phyloP scores from a whole-genome alignment of 2,888 invertebrate species.

The Cerceris rybyensis region DNA sequence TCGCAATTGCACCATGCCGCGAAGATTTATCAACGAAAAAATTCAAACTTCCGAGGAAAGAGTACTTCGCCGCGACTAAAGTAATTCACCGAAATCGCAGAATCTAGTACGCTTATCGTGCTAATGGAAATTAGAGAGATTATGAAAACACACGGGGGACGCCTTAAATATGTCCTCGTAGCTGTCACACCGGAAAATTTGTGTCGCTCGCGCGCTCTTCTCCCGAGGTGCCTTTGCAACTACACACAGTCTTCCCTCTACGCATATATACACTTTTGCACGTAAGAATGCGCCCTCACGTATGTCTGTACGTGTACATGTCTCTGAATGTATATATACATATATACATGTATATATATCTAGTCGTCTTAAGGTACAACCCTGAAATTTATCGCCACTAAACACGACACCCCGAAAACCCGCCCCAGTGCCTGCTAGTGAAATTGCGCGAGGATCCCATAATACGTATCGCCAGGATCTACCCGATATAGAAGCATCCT shows the following conservation, averaged over 20 bases:
- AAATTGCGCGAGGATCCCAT: constrained; percentile 58
- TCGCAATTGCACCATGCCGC: too few relatives aligned
- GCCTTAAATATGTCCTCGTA: constrained; percentile 68
- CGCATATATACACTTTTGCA: background rate
- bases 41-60: constrained; percentile 1
- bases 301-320: background rate
- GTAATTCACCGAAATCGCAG: constrained; percentile 15
- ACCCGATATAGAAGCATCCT: constrained; percentile 30
- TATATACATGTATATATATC: constrained; percentile 7
- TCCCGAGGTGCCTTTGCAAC: constrained; percentile 53
- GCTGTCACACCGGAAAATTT: constrained; percentile 69
- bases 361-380: constrained; percentile 59
- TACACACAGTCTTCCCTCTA: constrained; percentile 7
- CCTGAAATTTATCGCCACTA: constrained; percentile 69
- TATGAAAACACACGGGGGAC: constrained; percentile 64
- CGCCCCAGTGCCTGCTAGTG: constrained; percentile 40
- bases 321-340: background rate
- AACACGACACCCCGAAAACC: constrained; percentile 66
- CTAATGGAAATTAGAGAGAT: constrained; percentile 70
- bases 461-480: constrained; percentile 47
- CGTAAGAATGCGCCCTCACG: too few relatives aligned
- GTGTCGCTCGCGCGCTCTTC: constrained; percentile 56
- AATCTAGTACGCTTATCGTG: constrained; percentile 35
- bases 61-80: constrained; percentile 15
- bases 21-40: background rate